These are phyloP conservation scores for Acanthaster planci DNA, from an alignment of 35 echinoderm and acorn worm species.

Conservation along the genomic window DNA sequence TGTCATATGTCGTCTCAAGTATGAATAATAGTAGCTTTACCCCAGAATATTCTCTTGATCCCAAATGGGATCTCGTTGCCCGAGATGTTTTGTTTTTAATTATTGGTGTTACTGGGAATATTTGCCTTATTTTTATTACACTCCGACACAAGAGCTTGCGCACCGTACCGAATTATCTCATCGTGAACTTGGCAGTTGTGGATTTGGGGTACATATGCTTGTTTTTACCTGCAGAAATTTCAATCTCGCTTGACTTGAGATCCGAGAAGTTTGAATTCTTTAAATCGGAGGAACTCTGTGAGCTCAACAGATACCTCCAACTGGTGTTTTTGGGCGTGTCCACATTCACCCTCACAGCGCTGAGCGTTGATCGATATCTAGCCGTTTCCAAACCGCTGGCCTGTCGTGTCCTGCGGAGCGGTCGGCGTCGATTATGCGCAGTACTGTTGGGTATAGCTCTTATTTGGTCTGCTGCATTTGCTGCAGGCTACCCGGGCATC, in stretches of 20 bases:
- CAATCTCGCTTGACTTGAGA: background rate
- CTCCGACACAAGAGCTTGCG: slow-evolving; percentile 11
- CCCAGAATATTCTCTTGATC: no score
- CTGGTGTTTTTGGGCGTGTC: slow-evolving; percentile 7
- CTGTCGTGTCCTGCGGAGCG: background rate
- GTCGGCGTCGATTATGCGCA: background rate
- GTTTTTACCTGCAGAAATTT: background rate
- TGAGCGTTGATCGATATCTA: slow-evolving; percentile 25
- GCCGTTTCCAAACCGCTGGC: background rate
- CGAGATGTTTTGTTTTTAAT: slow-evolving; percentile 2
- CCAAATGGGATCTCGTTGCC: background rate
- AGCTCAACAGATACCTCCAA: background rate
- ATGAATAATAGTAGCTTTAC: no score
- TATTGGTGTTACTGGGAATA: slow-evolving; percentile 17
- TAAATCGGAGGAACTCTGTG: background rate
- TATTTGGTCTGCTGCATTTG: slow-evolving; percentile 16
- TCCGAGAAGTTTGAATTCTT: background rate
- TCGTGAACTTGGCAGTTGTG: slow-evolving; percentile 19
- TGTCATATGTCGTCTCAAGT: no score
- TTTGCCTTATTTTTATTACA: slow-evolving; percentile 3
- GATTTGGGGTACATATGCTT: slow-evolving; percentile 9
- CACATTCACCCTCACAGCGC: slow-evolving; percentile 19
- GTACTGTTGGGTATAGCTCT: background rate
- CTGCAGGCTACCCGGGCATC: background rate
- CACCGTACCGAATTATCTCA: slow-evolving; percentile 22